A percentile compares a stretch with the other conserved stretches of the same genome.
Evolutionary conservation across 2,888 invertebrate genomes (phyloP).

Genomic region (Rosalia funebris): DNA sequence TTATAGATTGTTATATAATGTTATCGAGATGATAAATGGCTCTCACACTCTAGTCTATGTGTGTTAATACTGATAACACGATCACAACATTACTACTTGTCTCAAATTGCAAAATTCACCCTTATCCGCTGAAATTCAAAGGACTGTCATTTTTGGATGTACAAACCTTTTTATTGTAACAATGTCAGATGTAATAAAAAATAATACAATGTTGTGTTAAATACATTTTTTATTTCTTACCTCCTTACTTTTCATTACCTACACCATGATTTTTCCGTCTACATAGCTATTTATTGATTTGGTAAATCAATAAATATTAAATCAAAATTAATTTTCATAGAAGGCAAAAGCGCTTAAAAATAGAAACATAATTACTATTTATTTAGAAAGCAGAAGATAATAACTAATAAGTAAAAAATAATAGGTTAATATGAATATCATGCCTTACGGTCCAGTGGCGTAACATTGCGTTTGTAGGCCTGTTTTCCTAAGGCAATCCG

Average conservation of each 20-base stretch:
- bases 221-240: conserved; percentile 29
- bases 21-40: conserved; percentile 51
- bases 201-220: conserved; percentile 59
- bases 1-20: conserved; percentile 64
- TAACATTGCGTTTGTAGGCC: too few species aligned
- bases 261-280: too few species aligned
- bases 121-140: conserved; percentile 48
- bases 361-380: too few species aligned
- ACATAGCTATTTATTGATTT: too few species aligned
- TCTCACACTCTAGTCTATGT: conserved; percentile 52
- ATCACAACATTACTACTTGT: conserved; percentile 46
- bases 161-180: conserved; percentile 61
- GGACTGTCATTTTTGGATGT: conserved; percentile 57
- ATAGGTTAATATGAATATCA: too few species aligned
- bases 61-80: conserved; percentile 45
- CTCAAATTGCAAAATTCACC: conserved; percentile 49
- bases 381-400: too few species aligned
- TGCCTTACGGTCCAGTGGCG: too few species aligned
- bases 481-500: too few species aligned
- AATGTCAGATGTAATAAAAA: conserved; percentile 59
- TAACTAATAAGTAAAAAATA: too few species aligned
- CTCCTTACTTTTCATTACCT: background rate
- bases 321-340: too few species aligned
- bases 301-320: too few species aligned
- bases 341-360: too few species aligned